Evolutionary conservation across 1,140 invertebrate genomes (phyloP).

Genomic region (Psix sp.): DNA sequence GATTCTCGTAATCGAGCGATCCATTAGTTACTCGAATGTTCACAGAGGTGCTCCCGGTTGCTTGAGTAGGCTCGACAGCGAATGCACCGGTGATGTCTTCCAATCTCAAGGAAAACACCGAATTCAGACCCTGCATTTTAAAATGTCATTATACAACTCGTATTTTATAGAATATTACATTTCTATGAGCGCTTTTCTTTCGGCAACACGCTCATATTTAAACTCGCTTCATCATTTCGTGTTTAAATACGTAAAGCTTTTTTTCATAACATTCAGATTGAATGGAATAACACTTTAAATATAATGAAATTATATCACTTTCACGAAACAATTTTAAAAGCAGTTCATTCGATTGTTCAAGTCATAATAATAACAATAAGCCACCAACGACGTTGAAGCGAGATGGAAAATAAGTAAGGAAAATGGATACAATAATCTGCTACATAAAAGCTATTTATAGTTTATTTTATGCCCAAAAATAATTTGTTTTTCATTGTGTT

Average conservation of each 20-base stretch:
- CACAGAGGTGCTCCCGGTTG: conserved; percentile 87
- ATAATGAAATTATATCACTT: no score
- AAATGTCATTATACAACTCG: conserved; percentile 43
- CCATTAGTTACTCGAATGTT: conserved; percentile 88
- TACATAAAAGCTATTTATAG: no score
- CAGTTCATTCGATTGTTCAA: neutral
- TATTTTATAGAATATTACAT: conserved; percentile 41
- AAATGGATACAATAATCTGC: no score
- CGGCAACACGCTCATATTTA: conserved; percentile 22
- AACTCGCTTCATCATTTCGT: conserved; percentile 19
- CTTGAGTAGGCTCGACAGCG: conserved; percentile 87
- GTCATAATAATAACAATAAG: no score
- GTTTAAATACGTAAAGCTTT: conserved; percentile 10
- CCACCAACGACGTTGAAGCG: no score
- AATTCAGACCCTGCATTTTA: conserved; percentile 84
- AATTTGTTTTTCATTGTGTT: no score
- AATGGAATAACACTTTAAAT: conserved; percentile 2
- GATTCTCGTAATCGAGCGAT: conserved; percentile 92
- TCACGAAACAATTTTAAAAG: no score
- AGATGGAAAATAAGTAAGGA: no score
- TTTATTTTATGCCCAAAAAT: no score
- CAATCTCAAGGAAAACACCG: conserved; percentile 86
- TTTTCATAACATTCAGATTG: neutral
- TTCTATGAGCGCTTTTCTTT: conserved; percentile 23
- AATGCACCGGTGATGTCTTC: conserved; percentile 89